Evolutionary conservation across 2,888 invertebrate species (phyloP), one percentile per base, ranked within the genome.

Genomic region (Megalurothrips usitatus): DNA sequence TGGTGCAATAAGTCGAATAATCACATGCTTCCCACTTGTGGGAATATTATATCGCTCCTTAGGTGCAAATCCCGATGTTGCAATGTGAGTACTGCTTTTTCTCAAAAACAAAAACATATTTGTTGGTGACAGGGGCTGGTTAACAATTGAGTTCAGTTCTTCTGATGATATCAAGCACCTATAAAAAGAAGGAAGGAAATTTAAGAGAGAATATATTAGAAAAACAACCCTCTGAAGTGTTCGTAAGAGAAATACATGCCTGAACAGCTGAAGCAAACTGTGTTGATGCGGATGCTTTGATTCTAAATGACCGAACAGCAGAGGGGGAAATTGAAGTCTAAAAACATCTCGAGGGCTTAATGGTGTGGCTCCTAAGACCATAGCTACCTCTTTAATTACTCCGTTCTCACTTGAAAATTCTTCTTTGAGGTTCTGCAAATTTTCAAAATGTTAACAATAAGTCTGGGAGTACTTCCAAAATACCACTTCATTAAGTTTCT

Each of bases 331-430:
- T 28, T 82, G 81, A 63, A 84, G 83, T 23, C 84, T 82, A 78
- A 83, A 84, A 34, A 84, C 82, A 78, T 84, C 83, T 83, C 87
- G 87, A 0, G 88, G 87, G 28, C 87, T 86, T 28, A 87, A 78
- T 52, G 87, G 85, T 14, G 87, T 88, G 3, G 87, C 85, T 52
- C 88, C 88, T 80, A 88, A 85, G 4, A 86, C 81, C 82, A 88
- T 84, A 2, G 86, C 84, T 49, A 88, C 84, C 84, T 87, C 87
- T 81, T 85, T 86, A 3, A 88, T 82, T 34, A 85, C 84, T 82
- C 86, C 86, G 3, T 83, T 83, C 4, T 84, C 82, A 4, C 84
- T 82, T 58, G 84, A 83, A 81, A 87, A 85, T 82, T 87, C 85
- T 0, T 84, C 84, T 14, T 83, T 83, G 10, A 87, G 26, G 23